Evolutionary conservation across 1,140 invertebrate genomes (phyloP), one percentile per base, ranked within the genome.

Genomic region (Diploscapter pachys): DNA sequence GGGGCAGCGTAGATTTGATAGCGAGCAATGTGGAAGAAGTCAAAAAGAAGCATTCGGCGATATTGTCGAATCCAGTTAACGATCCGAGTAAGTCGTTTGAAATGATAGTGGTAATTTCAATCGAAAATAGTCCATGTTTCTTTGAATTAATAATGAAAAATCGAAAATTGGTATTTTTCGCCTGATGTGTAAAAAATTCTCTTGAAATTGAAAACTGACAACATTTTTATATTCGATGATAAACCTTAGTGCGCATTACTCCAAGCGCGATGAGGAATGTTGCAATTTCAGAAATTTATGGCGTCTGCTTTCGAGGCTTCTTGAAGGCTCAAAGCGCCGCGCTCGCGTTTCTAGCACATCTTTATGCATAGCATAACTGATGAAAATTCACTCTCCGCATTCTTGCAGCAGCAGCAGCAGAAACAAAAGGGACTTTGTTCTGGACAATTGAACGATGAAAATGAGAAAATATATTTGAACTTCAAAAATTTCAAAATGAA

Each of bases 1-100:
- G 95, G 80, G 94, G 94, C 87, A 97, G 96, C 92, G 96, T 99
- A 90, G 95, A 99, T 88, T 96, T 95, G 89, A 97, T 99, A 86
- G 93, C 96, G 87, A 91, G 92, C 82, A 97, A 97, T 90, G 95
- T 99, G 65, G 95, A 99, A 86, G 95, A 98, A 89, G 96, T 99
- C 54, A 99, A 98, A 90, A 97, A 96, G 90, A 98, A 97, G 90
- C 96, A 99, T 88, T 97, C 94, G 89, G 92, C 93, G 87, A 98
- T 99, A 85, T 89, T 99, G 81, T 96, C 95, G 82, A 95, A 95
- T 80, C 96, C 96, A 77, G 94, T 96, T 85, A 96, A 95, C 85
- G 96, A 98, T 90, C 95, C 98, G 89, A 98, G 95, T 97, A 89
- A 93, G 92, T 86, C 54, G 71, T 82, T 71, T 31, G 31, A 31